Base-by-base conservation (phyloP, 2,797 vertebrate genomes). In the Scleropages formosus region DNA sequence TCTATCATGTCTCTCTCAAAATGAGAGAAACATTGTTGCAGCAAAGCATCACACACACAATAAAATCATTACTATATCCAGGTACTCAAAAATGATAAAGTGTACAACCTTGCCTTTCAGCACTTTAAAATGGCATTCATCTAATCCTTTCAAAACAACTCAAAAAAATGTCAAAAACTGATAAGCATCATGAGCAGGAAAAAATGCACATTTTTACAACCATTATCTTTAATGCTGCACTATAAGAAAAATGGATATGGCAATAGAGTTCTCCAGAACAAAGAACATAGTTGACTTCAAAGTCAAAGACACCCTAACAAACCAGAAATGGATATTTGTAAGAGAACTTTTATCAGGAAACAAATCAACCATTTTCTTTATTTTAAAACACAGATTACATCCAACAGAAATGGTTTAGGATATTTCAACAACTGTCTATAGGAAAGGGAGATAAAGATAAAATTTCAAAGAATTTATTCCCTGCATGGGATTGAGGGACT, bases 51-150 rank as follows among this genome's bases (percentile, higher is more conserved):
- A 61, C 81, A 46, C 78, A 74, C 80, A 90, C 92, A 92, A 94
- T 89, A 87, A 91, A 92, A 89, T 85, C 85, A 92, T 94, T 93
- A 92, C 82, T 84, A 84, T 82, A 88, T 81, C 84, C 82, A 88
- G 80, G 85, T 85, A 79, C 89, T 88, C 88, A 88, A 90, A 89
- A 92, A 93, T 90, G 90, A 93, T 91, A 93, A 91, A 90, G 87
- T 84, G 85, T 82, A 88, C 88, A 89, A 90, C 91, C 85, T 84
- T 81, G 84, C 85, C 89, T 90, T 85, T 84, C 84, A 91, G 87
- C 86, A 86, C 89, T 82, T 83, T 85, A 87, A 85, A 86, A 89
- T 86, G 67, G 81, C 82, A 91, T 83, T 82, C 85, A 83, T 89
- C 90, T 80, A 84, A 74, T 77, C 53, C 78, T 79, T 81, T 86